Evolutionary conservation across 2,797 vertebrate species (phyloP).

Genomic region (Sebastes hubbsi): DNA sequence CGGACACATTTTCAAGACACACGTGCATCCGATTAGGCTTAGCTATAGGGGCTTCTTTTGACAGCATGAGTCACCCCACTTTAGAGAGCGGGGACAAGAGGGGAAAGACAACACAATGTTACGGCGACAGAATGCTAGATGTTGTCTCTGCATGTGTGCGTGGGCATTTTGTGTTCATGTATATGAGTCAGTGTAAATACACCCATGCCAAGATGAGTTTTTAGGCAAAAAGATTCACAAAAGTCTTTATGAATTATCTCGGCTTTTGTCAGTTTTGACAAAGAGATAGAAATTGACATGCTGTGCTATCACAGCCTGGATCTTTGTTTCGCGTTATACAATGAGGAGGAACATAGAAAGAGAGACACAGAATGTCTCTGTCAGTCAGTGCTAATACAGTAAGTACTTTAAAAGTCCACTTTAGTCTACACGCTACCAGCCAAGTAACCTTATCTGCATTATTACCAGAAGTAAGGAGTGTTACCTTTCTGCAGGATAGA

Average conservation of each 20-base stretch:
- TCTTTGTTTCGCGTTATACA: background rate
- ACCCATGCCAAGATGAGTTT: slow-evolving; percentile 4
- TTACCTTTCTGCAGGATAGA: background rate
- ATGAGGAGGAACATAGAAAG: background rate
- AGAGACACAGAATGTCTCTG: background rate
- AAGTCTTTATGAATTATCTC: background rate
- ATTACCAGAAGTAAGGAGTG: background rate
- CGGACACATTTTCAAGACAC: slow-evolving; percentile 8
- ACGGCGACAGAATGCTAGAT: slow-evolving; percentile 21
- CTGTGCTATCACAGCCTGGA: background rate
- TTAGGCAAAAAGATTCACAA: background rate
- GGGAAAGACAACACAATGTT: slow-evolving; percentile 10
- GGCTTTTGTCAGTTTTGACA: slow-evolving; percentile 21
- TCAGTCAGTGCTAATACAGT: background rate
- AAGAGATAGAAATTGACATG: background rate
- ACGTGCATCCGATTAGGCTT: background rate
- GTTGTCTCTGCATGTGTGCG: slow-evolving; percentile 31
- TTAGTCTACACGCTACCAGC: background rate
- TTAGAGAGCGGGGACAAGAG: background rate
- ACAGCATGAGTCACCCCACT: slow-evolving; percentile 25
- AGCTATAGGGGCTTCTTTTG: background rate
- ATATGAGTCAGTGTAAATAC: slow-evolving; percentile 35
- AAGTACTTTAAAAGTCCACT: background rate
- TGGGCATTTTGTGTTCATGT: slow-evolving; percentile 10
- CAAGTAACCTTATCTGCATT: background rate